Percentiles rank a stretch among this genome's conserved stretches.
Conservation (phyloP, 2,113 vertebrate genomes). For the Thalassarche chlororhynchos region DNA sequence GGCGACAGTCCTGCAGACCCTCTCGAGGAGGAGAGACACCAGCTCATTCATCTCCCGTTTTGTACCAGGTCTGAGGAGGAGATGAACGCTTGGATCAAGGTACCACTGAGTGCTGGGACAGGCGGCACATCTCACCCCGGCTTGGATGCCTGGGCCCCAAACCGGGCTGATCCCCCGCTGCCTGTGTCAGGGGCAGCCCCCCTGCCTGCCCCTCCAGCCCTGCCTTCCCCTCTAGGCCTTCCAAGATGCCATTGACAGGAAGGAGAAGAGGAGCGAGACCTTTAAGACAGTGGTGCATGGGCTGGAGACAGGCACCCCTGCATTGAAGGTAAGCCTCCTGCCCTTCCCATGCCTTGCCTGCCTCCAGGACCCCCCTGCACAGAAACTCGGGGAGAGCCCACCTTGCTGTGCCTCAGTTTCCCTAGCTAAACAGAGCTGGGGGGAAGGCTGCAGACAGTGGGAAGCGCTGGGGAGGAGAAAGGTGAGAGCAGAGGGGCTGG, state of each 20-base stretch:
- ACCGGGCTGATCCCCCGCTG: not conserved
- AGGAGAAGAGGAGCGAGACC: slow-evolving; percentile 72
- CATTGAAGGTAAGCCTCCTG: slow-evolving; percentile 28
- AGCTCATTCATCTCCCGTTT: not conserved
- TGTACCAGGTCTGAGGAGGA: slow-evolving; percentile 71
- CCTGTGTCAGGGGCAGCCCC: not conserved
- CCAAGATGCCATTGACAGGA: slow-evolving; percentile 71
- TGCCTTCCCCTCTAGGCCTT: slow-evolving; percentile 62
- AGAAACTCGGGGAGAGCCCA: not conserved
- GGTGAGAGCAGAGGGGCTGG: not conserved
- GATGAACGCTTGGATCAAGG: slow-evolving; percentile 77
- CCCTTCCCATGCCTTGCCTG: not conserved
- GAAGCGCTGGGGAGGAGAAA: not conserved
- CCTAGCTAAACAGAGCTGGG: not conserved
- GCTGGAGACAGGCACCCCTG: not conserved
- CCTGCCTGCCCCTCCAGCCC: not conserved
- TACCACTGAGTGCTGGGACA: not conserved
- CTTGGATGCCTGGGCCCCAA: not conserved
- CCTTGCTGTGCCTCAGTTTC: not conserved
- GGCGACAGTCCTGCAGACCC: not conserved
- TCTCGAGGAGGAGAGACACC: fast-evolving
- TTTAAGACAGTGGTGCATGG: slow-evolving; percentile 69
- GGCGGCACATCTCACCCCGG: not conserved
- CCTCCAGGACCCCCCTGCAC: too few species aligned
- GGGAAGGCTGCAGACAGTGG: not conserved